phyloP scores from a whole-genome alignment of 2,797 vertebrate genomes.

The Acanthurus lineatus region DNA sequence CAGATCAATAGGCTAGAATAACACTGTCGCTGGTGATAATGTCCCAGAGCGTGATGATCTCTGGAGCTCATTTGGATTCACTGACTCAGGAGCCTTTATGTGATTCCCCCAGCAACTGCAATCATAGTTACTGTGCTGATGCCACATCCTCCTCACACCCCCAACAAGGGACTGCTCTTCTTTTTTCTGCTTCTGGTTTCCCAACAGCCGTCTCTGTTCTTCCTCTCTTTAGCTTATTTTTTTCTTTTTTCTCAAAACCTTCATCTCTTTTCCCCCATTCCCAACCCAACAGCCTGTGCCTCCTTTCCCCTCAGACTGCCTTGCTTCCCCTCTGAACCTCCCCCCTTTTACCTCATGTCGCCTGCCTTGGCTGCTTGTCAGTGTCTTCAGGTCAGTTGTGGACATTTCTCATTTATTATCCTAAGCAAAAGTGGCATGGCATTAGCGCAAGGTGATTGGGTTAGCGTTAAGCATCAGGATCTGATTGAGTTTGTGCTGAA shows the following conservation, averaged over 20 bases:
- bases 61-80: slow-evolving; percentile 74
- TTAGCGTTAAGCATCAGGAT: slow-evolving; percentile 86
- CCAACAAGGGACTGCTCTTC: neutral
- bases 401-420: slow-evolving; percentile 86
- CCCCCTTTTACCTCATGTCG: slow-evolving; percentile 13
- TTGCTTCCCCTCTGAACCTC: slow-evolving; percentile 33
- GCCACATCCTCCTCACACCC: slow-evolving; percentile 31
- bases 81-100: slow-evolving; percentile 68
- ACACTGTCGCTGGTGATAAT: slow-evolving; percentile 80
- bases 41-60: slow-evolving; percentile 69
- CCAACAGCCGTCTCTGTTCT: slow-evolving; percentile 22
- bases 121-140: slow-evolving; percentile 49
- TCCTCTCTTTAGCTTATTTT: neutral
- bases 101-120: slow-evolving; percentile 55
- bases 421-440: slow-evolving; percentile 82
- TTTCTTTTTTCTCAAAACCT: slow-evolving; percentile 12
- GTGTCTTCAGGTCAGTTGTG: slow-evolving; percentile 73
- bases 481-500: slow-evolving; percentile 82
- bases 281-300: slow-evolving; percentile 14
- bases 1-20: slow-evolving; percentile 81
- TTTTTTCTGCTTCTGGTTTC: slow-evolving; percentile 14
- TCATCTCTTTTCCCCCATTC: slow-evolving; percentile 10
- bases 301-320: slow-evolving; percentile 27
- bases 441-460: slow-evolving; percentile 82
- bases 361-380: slow-evolving; percentile 61